phyloP scores from a whole-genome alignment of 2,113 vertebrate species.

The Jacana jacana region DNA sequence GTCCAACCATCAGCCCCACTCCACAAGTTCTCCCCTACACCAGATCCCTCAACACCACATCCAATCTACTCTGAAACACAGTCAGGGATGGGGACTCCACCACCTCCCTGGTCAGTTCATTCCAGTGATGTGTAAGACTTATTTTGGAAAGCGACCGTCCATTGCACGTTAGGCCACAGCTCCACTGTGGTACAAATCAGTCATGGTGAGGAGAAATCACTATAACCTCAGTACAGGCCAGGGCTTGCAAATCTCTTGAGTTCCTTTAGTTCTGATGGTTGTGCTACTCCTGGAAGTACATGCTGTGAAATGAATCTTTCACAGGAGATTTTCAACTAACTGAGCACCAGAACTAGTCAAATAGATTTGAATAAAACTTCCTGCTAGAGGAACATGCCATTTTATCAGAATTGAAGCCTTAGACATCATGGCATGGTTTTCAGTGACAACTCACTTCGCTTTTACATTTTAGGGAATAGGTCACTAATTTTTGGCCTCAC shows the following conservation, averaged over 20 bases:
- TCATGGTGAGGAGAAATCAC: not conserved
- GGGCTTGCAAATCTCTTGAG: not conserved
- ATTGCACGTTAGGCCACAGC: not conserved
- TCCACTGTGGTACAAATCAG: not conserved
- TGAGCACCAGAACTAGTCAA: not conserved
- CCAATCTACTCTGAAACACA: no score
- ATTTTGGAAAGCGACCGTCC: not conserved
- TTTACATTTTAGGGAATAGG: not conserved
- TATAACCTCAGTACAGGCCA: not conserved
- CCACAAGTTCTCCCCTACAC: no score
- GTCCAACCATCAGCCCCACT: no score
- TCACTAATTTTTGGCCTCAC: not conserved
- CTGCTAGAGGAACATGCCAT: not conserved
- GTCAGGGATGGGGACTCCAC: no score
- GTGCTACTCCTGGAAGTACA: not conserved
- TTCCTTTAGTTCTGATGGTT: not conserved
- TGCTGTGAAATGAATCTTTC: not conserved
- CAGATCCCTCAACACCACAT: no score
- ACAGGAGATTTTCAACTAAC: not conserved
- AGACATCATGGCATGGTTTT: not conserved
- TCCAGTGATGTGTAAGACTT: not conserved
- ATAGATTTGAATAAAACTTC: not conserved
- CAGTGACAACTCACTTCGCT: not conserved
- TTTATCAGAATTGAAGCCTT: not conserved
- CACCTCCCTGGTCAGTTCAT: no score